Evolutionary conservation across 2,113 vertebrate genomes (phyloP), one percentile per base, ranked within the genome.

Genomic region (Coptodon rendalli): DNA sequence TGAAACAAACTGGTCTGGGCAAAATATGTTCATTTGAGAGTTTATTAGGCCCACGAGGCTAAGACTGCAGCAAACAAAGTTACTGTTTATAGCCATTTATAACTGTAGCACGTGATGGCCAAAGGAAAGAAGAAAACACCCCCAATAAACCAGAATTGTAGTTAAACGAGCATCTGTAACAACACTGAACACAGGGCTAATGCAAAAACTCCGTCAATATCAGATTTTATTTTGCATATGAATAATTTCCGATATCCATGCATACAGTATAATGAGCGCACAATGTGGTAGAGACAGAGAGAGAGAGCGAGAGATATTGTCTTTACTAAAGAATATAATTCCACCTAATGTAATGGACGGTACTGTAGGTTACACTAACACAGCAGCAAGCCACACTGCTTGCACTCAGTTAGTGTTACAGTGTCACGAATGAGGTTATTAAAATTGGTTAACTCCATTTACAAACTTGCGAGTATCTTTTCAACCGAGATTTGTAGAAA

Each of bases 171-270:
- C 6, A 68, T 56, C 57, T 52, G 13, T 36, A 12, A 82, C 16
- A 36, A 86, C 59, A 91, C 6, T 78, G 54, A 84, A 89, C 27
- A 86, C 54, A 38, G 54, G 8, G 48, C 38, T 38, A 19, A 43
- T 84, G 17, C 48, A 56, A 29, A 85, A 63, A 24, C 53, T 83
- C 83, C 68, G 63, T 93, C 84, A 93, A 90, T 92, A 87, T 93
- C 82, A 89, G 81, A 81, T 91, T 94, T 94, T 94, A 95, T 94
- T 95, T 95, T 94, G 93, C 91, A 95, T 95, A 95, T 94, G 87
- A 94, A 94, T 79, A 93, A 86, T 85, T 94, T 91, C 90, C 93
- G 91, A 93, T 91, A 95, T 94, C 85, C 95, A 96, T 96, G 95
- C 94, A 95, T 92, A 95, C 91, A 94, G 36, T 90, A 93, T 90